These are phyloP conservation scores for Scytalopus superciliaris DNA, from an alignment of 2,113 vertebrate species.

Conservation along the genomic window DNA sequence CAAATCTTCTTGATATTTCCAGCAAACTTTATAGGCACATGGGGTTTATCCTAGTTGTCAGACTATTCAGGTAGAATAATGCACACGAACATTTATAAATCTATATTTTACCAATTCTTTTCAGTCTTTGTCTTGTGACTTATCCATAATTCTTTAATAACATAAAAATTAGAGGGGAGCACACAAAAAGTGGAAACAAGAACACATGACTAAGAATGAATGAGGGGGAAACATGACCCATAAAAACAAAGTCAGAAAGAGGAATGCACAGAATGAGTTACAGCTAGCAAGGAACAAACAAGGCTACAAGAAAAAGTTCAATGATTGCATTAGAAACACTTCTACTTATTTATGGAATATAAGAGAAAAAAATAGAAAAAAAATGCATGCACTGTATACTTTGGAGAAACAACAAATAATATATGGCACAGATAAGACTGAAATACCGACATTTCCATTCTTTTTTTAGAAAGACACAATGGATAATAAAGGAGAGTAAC, in stretches of 20 bases:
- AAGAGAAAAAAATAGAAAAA: not conserved
- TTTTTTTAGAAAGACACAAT: not conserved
- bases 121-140: not conserved
- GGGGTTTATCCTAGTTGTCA: not conserved
- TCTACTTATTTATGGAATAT: not conserved
- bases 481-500: not conserved
- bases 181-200: not conserved
- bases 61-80: not conserved
- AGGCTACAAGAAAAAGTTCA: not conserved
- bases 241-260: not conserved
- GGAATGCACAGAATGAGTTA: not conserved
- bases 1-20: not conserved
- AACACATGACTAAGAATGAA: not conserved
- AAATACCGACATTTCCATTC: not conserved
- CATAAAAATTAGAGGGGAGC: not conserved
- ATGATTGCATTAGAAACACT: not conserved
- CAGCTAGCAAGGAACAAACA: not conserved
- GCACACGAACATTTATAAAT: not conserved
- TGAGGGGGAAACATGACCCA: not conserved
- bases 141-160: not conserved
- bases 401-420: not conserved
- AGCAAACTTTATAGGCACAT: not conserved
- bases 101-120: not conserved
- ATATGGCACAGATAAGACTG: not conserved
- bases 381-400: not conserved